Evolutionary conservation across 1,140 invertebrate genomes (phyloP).

Genomic region (Lasaia peninsularis): DNA sequence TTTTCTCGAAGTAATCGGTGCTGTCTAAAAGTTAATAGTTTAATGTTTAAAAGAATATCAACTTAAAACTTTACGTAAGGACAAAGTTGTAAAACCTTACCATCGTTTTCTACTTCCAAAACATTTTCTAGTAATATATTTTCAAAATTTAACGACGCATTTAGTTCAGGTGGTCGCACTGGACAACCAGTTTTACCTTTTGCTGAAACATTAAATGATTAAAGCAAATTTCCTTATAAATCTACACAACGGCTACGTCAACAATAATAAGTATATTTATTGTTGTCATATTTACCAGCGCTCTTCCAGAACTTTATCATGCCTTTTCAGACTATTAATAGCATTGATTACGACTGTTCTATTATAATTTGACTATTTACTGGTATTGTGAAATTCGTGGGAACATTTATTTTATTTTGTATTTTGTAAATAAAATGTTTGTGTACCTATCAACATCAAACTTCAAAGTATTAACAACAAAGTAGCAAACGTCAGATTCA

Average conservation of each 20-base stretch:
- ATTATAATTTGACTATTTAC: background rate
- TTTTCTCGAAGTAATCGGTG: constrained; percentile 53
- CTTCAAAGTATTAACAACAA: background rate
- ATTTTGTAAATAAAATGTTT: constrained; percentile 11
- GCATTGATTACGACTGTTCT: background rate
- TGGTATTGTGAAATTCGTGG: background rate
- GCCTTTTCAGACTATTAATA: constrained; percentile 8
- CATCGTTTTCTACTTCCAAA: constrained; percentile 42
- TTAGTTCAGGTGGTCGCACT: constrained; percentile 57
- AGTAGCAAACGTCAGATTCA: background rate
- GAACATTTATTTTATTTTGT: constrained; percentile 3
- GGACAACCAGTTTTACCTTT: constrained; percentile 69
- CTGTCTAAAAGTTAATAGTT: constrained; percentile 28
- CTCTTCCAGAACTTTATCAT: constrained; percentile 75
- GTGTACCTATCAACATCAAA: background rate
- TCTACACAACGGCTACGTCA: constrained; percentile 11
- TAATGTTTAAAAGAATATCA: constrained; percentile 23
- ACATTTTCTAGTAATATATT: constrained; percentile 38
- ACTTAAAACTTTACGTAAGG: background rate
- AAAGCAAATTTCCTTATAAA: constrained; percentile 6
- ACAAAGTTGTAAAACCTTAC: constrained; percentile 29
- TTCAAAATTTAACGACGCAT: constrained; percentile 25
- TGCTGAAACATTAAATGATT: constrained; percentile 38
- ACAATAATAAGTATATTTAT: constrained; percentile 13
- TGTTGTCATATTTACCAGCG: constrained; percentile 46